phyloP scores from a whole-genome alignment of 2,113 vertebrate species.

The Gallinago undulata region DNA sequence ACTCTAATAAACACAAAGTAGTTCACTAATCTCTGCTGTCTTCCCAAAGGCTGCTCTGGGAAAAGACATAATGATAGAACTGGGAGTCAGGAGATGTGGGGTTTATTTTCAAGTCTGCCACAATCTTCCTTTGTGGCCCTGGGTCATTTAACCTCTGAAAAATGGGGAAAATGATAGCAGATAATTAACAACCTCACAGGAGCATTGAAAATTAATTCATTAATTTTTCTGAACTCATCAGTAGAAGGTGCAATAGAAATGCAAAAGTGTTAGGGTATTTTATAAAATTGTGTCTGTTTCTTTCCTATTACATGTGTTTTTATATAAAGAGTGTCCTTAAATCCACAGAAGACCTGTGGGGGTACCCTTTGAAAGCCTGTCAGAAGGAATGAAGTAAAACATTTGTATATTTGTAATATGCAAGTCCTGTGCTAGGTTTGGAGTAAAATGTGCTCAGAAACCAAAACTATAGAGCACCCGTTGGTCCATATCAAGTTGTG shows the following conservation, averaged over 20 bases:
- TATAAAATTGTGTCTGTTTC: background rate
- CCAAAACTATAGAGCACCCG: background rate
- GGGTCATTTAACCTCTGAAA: constrained; percentile 72
- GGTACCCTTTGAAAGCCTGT: background rate
- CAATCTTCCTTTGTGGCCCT: constrained; percentile 69
- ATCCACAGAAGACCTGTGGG: background rate
- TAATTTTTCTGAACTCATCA: constrained; percentile 72
- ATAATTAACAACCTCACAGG: constrained; percentile 71
- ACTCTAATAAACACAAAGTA: constrained; percentile 64
- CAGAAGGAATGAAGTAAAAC: background rate
- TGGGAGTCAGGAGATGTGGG: constrained; percentile 68
- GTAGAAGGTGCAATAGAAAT: constrained; percentile 61
- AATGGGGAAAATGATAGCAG: constrained; percentile 68
- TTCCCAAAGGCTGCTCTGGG: constrained; percentile 67
- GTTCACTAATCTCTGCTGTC: constrained; percentile 60
- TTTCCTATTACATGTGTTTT: background rate
- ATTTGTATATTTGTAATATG: background rate
- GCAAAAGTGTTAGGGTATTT: constrained; percentile 9
- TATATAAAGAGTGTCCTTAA: background rate
- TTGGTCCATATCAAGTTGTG: background rate
- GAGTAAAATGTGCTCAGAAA: background rate
- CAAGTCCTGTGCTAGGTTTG: background rate
- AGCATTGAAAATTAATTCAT: constrained; percentile 70
- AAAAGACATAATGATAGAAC: constrained; percentile 69
- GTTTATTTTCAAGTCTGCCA: constrained; percentile 69